These are phyloP conservation scores for Drosophila punjabiensis DNA, from an alignment of 1,140 invertebrate genomes.

Conservation along the genomic window DNA sequence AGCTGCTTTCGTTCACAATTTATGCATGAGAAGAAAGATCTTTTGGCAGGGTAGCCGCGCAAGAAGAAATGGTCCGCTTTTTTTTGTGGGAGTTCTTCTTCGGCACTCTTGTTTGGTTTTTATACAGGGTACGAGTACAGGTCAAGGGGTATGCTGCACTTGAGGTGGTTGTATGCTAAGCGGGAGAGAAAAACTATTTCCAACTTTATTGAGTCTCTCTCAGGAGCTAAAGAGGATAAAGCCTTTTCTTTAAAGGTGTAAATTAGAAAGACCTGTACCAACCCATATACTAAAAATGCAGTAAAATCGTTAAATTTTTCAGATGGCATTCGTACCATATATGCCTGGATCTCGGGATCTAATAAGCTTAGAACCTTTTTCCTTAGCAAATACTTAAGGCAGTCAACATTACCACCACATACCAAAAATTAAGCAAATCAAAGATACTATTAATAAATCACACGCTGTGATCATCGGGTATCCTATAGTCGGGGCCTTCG, in stretches of 20 bases:
- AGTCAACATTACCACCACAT: background rate
- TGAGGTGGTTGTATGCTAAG: no score
- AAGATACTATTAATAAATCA: background rate
- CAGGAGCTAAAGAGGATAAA: background rate
- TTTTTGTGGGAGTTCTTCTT: slow-evolving; percentile 53
- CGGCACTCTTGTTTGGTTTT: slow-evolving; percentile 21
- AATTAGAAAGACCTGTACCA: background rate
- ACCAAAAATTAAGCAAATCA: background rate
- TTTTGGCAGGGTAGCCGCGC: slow-evolving; percentile 45
- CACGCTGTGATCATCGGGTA: background rate
- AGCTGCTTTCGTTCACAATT: slow-evolving; percentile 69
- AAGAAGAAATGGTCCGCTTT: slow-evolving; percentile 68
- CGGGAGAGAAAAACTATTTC: background rate
- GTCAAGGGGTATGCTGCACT: slow-evolving; percentile 9
- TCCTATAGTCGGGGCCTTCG: background rate
- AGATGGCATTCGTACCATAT: no score
- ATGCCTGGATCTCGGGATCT: background rate
- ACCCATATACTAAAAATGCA: background rate
- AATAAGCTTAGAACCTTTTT: background rate
- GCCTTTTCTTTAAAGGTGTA: background rate
- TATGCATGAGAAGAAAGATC: slow-evolving; percentile 79
- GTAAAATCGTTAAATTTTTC: no score
- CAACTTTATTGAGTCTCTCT: no score
- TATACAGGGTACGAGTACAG: slow-evolving; percentile 1
- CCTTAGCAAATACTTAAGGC: background rate